Evolutionary conservation across 2,113 vertebrate genomes (phyloP).

Genomic region (Scophthalmus maximus): DNA sequence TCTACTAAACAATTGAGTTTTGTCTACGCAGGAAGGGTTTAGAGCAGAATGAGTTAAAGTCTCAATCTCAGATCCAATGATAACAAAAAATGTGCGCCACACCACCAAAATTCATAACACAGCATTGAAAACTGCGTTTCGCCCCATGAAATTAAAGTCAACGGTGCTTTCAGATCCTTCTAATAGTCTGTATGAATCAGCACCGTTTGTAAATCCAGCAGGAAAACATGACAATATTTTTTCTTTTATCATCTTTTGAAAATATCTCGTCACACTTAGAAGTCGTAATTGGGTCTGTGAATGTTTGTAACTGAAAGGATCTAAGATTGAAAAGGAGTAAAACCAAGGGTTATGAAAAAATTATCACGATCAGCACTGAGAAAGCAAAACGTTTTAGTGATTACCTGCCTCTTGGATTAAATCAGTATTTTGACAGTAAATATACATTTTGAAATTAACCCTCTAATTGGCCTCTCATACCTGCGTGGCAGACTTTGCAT

Average conservation of each 20-base stretch:
- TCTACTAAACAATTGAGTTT: constrained; percentile 12
- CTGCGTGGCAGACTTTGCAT: not conserved
- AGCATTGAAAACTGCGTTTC: not conserved
- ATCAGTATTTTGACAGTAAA: constrained; percentile 39
- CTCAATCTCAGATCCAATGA: constrained; percentile 8
- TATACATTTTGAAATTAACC: constrained; percentile 34
- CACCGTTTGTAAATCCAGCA: not conserved
- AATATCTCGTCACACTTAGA: not conserved
- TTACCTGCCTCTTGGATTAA: constrained; percentile 34
- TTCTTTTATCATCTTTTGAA: not conserved
- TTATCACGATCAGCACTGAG: not conserved
- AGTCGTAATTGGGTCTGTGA: not conserved
- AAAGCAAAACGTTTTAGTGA: constrained; percentile 8
- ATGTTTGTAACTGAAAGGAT: constrained; percentile 3
- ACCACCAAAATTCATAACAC: constrained; percentile 10
- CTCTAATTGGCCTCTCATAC: constrained; percentile 26
- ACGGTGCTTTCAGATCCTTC: not conserved
- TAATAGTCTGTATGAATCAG: not conserved
- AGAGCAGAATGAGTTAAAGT: constrained; percentile 20
- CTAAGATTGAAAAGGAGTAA: not conserved
- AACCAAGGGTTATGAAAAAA: not conserved
- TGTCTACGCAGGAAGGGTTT: constrained; percentile 3
- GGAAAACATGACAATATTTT: not conserved
- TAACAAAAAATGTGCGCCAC: not conserved
- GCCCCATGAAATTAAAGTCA: constrained; percentile 1